Percentiles rank a stretch among this genome's conserved stretches.
Conservation (phyloP, 2,113 vertebrate species). For the Tapirus terrestris region DNA sequence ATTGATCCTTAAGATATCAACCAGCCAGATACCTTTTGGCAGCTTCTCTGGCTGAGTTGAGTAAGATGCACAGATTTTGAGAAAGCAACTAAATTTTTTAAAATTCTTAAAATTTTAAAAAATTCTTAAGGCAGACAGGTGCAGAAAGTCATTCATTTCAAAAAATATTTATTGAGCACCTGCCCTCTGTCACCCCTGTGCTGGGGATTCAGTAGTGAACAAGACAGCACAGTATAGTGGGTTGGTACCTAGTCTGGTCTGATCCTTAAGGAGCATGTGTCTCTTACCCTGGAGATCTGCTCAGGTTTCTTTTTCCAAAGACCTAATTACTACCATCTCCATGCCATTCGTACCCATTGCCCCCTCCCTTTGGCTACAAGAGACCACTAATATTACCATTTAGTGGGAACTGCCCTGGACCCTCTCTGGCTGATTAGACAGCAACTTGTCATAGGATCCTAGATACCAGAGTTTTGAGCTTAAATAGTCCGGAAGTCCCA, state of each 20-base stretch:
- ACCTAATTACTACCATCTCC: background rate
- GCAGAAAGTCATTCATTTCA: background rate
- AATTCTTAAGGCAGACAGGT: background rate
- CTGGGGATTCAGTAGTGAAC: background rate
- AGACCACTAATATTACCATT: background rate
- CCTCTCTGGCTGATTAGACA: background rate
- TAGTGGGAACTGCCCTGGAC: background rate
- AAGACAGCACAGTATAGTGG: background rate
- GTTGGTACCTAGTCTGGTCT: background rate
- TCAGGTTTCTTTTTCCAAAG: background rate
- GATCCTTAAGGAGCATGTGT: background rate
- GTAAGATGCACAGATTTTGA: background rate
- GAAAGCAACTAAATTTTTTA: background rate
- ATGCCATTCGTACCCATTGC: background rate
- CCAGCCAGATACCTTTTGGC: background rate
- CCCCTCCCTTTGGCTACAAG: background rate
- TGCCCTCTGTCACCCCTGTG: background rate
- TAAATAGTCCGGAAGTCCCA: background rate
- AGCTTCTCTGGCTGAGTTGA: slow-evolving; percentile 9
- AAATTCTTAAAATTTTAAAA: background rate
- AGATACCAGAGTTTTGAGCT: background rate
- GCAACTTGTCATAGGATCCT: background rate
- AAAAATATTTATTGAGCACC: background rate
- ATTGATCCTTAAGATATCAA: background rate
- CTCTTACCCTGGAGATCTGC: background rate